phyloP scores from a whole-genome alignment of 2,888 invertebrate genomes.

The Altica lythri region DNA sequence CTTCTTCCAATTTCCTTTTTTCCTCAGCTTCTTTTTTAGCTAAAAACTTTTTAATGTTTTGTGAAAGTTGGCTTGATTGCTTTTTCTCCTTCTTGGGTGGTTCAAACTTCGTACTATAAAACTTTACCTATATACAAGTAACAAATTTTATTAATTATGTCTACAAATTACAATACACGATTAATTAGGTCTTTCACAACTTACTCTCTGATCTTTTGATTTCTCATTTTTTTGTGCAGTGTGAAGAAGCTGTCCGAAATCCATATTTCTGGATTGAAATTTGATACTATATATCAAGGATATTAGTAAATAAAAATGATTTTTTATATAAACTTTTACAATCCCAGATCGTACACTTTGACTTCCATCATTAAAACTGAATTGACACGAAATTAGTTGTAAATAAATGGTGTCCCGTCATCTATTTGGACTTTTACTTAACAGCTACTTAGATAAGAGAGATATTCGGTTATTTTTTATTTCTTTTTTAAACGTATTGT shows the following conservation, averaged over 20 bases:
- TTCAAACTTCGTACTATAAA: conserved; percentile 78
- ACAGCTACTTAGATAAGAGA: too few relatives aligned
- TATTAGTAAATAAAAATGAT: too few relatives aligned
- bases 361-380: conserved; percentile 31
- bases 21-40: conserved; percentile 81
- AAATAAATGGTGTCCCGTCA: too few relatives aligned
- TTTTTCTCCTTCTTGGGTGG: conserved; percentile 80
- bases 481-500: too few relatives aligned
- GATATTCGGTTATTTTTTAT: too few relatives aligned
- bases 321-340: too few relatives aligned
- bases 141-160: not conserved
- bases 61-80: conserved; percentile 69
- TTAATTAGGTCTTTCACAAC: too few relatives aligned
- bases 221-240: conserved; percentile 66
- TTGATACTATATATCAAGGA: too few relatives aligned
- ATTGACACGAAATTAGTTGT: too few relatives aligned
- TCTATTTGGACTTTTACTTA: too few relatives aligned
- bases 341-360: conserved; percentile 42
- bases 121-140: conserved; percentile 55
- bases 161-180: too few relatives aligned
- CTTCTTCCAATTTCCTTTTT: conserved; percentile 65
- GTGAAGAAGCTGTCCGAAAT: conserved; percentile 66
- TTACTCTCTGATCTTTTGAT: conserved; percentile 21
- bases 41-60: conserved; percentile 2
- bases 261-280: conserved; percentile 60